Percentiles rank a stretch among this genome's conserved stretches.
Evolutionary conservation across 2,113 vertebrate genomes (phyloP).

Genomic region (Leucosticte australis): DNA sequence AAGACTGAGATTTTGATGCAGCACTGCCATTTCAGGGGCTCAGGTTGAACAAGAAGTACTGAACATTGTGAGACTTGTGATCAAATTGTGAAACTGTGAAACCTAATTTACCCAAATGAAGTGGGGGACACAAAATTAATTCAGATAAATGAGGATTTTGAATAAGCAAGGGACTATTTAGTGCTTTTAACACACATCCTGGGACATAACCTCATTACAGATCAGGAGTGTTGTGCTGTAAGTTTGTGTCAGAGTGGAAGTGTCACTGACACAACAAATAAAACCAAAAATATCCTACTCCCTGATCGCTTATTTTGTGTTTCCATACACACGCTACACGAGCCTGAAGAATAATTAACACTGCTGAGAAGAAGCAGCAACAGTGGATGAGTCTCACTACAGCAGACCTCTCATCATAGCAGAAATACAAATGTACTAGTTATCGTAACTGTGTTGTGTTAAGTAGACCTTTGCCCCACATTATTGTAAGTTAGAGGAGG

Average conservation of each 20-base stretch:
- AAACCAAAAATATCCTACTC: conserved; percentile 58
- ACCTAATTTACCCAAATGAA: conserved; percentile 64
- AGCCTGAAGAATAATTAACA: conserved; percentile 70
- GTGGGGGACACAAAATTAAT: conserved; percentile 63
- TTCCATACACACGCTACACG: conserved; percentile 37
- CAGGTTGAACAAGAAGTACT: neutral
- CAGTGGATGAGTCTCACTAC: conserved; percentile 57
- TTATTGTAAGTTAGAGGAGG: conserved; percentile 56
- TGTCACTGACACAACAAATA: conserved; percentile 60
- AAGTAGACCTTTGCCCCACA: conserved; percentile 64
- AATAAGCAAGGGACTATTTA: conserved; percentile 64
- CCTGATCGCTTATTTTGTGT: conserved; percentile 57
- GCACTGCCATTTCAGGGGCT: neutral
- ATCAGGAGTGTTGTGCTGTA: conserved; percentile 36
- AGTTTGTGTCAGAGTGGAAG: conserved; percentile 63
- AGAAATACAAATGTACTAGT: conserved; percentile 65
- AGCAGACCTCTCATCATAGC: conserved; percentile 61
- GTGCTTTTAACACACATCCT: conserved; percentile 54
- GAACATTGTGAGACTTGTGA: conserved; percentile 37
- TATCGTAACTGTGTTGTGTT: conserved; percentile 54
- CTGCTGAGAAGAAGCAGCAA: conserved; percentile 50
- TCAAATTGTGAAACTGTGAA: conserved; percentile 63
- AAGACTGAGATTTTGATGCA: neutral
- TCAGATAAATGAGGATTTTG: conserved; percentile 65
- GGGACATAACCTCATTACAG: conserved; percentile 66